Conservation (phyloP, 2,888 invertebrate species). For the Apodemia zela region DNA sequence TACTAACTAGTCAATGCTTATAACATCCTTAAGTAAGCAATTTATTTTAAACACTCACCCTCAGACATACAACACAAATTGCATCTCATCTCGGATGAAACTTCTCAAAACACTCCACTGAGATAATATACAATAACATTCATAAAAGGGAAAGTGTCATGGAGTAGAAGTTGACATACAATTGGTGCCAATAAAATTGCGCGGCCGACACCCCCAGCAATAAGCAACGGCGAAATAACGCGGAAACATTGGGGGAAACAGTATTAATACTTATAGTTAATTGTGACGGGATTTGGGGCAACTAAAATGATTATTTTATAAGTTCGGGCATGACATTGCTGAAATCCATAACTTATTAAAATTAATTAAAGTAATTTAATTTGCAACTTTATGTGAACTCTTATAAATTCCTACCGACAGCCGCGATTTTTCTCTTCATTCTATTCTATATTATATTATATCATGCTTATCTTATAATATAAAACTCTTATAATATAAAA, state of each 20-base stretch:
- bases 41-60: neutral
- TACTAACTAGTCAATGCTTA: too few species aligned
- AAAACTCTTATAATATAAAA: too few species aligned
- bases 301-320: conserved; percentile 49
- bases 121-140: conserved; percentile 60
- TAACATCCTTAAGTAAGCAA: neutral
- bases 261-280: conserved; percentile 79
- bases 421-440: too few species aligned
- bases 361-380: too few species aligned
- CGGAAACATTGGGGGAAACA: conserved; percentile 74
- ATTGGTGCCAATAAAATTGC: conserved; percentile 75
- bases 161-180: conserved; percentile 61
- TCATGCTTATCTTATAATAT: too few species aligned
- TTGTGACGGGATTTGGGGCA: conserved; percentile 53
- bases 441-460: too few species aligned
- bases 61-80: neutral
- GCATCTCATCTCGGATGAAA: neutral
- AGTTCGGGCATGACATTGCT: neutral
- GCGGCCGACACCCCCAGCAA: conserved; percentile 67
- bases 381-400: too few species aligned
- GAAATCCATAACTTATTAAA: too few species aligned
- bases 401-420: too few species aligned
- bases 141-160: conserved; percentile 72
- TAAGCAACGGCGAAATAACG: conserved; percentile 73
- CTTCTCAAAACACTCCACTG: conserved; percentile 1